Conservation (phyloP, 2,888 invertebrate genomes). For the Melinaea marsaeus region DNA sequence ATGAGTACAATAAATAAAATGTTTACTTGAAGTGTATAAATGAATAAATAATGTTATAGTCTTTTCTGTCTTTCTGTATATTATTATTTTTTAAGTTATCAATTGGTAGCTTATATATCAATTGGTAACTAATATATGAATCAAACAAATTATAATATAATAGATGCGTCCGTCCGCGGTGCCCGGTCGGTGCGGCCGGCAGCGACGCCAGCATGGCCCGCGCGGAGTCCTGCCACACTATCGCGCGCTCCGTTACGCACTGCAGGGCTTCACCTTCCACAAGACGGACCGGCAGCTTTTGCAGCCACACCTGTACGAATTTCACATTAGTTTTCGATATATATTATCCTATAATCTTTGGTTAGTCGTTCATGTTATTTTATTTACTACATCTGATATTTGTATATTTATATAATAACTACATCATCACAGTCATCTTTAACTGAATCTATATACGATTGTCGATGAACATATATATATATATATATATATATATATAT, state of each 20-base stretch:
- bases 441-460: constrained; percentile 8
- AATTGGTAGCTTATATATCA: too few species aligned
- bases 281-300: constrained; percentile 81
- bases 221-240: constrained; percentile 96
- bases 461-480: not conserved
- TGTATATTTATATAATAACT: constrained; percentile 2
- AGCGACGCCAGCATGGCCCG: constrained; percentile 71
- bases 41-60: too few species aligned
- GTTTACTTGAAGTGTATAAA: too few species aligned
- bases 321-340: not conserved
- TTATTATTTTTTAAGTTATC: too few species aligned
- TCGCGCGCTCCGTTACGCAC: constrained; percentile 94
- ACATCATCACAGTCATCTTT: constrained; percentile 32
- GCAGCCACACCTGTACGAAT: constrained; percentile 82
- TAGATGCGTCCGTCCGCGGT: constrained; percentile 21
- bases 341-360: too few species aligned
- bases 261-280: constrained; percentile 96
- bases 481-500: too few species aligned
- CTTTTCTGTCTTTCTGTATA: too few species aligned
- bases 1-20: too few species aligned
- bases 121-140: too few species aligned
- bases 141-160: too few species aligned
- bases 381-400: too few species aligned
- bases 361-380: too few species aligned
- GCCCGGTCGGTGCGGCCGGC: constrained; percentile 51